Evolutionary conservation across 2,888 invertebrate species (phyloP).

Genomic region (Spicauda simplicius): DNA sequence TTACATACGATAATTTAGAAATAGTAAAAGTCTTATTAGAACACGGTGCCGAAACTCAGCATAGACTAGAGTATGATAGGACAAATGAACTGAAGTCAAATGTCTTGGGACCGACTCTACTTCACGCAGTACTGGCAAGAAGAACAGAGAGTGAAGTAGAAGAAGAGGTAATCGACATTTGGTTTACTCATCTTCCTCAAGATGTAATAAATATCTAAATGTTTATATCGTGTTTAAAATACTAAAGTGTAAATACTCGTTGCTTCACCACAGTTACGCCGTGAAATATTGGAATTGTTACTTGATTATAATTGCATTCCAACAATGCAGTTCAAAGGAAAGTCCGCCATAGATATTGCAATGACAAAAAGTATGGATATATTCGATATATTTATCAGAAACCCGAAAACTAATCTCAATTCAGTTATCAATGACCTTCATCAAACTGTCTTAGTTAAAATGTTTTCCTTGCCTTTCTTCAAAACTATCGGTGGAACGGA

Average conservation of each 20-base stretch:
- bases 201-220: too few relatives aligned
- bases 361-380: conserved; percentile 55
- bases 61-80: conserved; percentile 48
- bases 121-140: conserved; percentile 64
- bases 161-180: conserved; percentile 52
- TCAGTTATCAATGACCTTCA: conserved; percentile 61
- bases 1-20: conserved; percentile 57
- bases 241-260: background rate
- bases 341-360: conserved; percentile 61
- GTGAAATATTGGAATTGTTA: conserved; percentile 58
- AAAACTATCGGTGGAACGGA: conserved; percentile 51
- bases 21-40: conserved; percentile 60
- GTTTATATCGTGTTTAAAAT: too few relatives aligned
- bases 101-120: conserved; percentile 62
- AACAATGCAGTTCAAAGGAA: conserved; percentile 56
- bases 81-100: conserved; percentile 34
- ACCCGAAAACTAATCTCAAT: conserved; percentile 61
- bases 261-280: conserved; percentile 51
- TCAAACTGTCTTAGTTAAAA: conserved; percentile 66
- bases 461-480: conserved; percentile 61
- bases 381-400: conserved; percentile 62
- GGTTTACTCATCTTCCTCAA: too few relatives aligned
- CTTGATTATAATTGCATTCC: conserved; percentile 62
- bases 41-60: conserved; percentile 58
- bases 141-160: conserved; percentile 53